Evolutionary conservation across 1,140 invertebrate genomes (phyloP).

Genomic region (Drosophila santomea): DNA sequence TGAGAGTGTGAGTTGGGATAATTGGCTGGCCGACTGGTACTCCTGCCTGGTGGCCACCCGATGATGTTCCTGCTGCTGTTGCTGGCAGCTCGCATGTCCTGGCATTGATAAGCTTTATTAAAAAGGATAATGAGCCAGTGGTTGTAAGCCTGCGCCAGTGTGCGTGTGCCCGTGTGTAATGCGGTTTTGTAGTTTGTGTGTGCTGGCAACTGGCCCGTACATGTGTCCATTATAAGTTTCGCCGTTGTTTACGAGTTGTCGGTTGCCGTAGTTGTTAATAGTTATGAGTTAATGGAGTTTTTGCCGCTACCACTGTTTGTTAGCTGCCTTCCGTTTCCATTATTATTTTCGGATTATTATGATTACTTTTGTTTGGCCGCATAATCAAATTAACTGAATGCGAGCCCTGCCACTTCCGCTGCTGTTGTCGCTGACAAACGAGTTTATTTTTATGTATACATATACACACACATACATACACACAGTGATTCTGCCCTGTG

Average conservation of each 20-base stretch:
- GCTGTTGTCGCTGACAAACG: constrained; percentile 41
- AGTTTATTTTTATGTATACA: constrained; percentile 22
- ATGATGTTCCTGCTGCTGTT: constrained; percentile 32
- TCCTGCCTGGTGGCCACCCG: neutral
- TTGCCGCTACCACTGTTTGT: constrained; percentile 46
- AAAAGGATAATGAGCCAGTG: constrained; percentile 82
- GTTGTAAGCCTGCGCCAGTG: constrained; percentile 37
- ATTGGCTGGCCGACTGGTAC: constrained; percentile 50
- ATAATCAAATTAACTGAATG: constrained; percentile 79
- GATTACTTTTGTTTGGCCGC: constrained; percentile 76
- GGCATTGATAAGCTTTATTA: constrained; percentile 83
- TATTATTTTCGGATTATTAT: constrained; percentile 78
- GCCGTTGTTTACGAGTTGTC: constrained; percentile 76
- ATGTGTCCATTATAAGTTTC: constrained; percentile 81
- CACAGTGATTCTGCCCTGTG: constrained; percentile 8
- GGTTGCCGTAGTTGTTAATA: constrained; percentile 71
- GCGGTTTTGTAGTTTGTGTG: constrained; percentile 55
- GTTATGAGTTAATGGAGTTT: constrained; percentile 81
- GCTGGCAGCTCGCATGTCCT: constrained; percentile 78
- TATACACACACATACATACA: no score
- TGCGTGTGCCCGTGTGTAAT: constrained; percentile 43
- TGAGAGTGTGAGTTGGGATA: constrained; percentile 32
- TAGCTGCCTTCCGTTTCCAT: constrained; percentile 61
- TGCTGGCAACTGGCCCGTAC: constrained; percentile 46
- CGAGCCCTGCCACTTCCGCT: constrained; percentile 17